Evolutionary conservation across 2,797 vertebrate species (phyloP).

Genomic region (Intellagama lesueurii): DNA sequence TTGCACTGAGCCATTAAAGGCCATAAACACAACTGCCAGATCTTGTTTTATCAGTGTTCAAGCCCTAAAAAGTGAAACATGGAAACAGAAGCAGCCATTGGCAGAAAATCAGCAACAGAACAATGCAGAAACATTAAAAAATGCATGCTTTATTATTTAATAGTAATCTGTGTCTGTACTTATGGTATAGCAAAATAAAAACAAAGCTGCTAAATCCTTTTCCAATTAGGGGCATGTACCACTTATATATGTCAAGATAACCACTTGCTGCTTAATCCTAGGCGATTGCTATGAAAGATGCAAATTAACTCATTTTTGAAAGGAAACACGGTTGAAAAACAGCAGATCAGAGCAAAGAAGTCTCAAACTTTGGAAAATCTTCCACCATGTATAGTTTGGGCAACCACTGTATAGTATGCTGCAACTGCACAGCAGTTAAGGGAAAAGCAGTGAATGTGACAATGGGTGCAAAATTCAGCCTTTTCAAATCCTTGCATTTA

Average conservation of each 20-base stretch:
- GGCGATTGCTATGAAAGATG: background rate
- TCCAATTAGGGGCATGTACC: background rate
- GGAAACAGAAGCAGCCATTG: background rate
- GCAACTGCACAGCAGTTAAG: background rate
- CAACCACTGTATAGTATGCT: too few relatives aligned
- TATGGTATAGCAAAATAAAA: background rate
- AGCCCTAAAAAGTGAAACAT: background rate
- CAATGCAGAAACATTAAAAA: background rate
- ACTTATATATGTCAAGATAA: background rate
- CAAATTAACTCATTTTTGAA: background rate
- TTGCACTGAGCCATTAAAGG: background rate
- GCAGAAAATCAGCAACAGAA: constrained; percentile 7
- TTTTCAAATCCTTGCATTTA: background rate
- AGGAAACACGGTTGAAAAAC: background rate
- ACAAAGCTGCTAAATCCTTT: background rate
- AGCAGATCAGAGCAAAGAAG: too few relatives aligned
- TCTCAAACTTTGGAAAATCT: too few relatives aligned
- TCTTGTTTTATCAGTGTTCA: background rate
- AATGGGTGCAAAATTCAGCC: background rate
- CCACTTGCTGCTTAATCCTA: background rate
- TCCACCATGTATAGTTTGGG: too few relatives aligned
- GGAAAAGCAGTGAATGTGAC: background rate
- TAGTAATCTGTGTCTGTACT: background rate
- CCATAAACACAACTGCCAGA: background rate
- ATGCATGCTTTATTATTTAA: background rate